A percentile compares a stretch with the other conserved stretches of the same genome.
Evolutionary conservation across 2,113 vertebrate genomes (phyloP).

Genomic region (Microtus oregoni): DNA sequence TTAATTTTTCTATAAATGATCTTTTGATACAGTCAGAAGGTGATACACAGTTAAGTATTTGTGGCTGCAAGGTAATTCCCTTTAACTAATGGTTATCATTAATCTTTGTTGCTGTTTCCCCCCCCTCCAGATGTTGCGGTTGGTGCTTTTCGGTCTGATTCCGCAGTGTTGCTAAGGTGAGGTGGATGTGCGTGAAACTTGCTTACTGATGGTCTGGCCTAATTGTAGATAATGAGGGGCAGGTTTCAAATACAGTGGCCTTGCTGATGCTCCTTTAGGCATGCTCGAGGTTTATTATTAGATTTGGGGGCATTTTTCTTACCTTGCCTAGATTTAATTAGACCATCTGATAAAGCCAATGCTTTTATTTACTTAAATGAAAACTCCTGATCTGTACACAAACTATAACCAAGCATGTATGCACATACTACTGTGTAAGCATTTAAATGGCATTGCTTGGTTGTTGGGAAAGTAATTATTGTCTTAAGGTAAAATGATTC

Average conservation of each 20-base stretch:
- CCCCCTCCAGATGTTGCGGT: constrained; percentile 93
- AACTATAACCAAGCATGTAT: neutral
- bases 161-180: constrained; percentile 95
- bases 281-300: constrained; percentile 55
- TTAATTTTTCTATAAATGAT: constrained; percentile 72
- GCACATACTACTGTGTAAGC: neutral
- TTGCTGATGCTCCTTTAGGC: constrained; percentile 51
- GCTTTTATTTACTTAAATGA: constrained; percentile 24
- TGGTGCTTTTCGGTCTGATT: constrained; percentile 95
- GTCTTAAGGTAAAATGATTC: constrained; percentile 52
- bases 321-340: constrained; percentile 57
- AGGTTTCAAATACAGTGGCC: constrained; percentile 65
- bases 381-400: neutral
- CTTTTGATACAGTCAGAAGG: constrained; percentile 71
- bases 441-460: neutral
- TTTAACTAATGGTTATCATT: constrained; percentile 72
- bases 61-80: constrained; percentile 71
- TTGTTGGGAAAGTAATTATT: neutral
- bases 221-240: constrained; percentile 63
- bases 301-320: neutral
- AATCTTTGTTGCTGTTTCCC: constrained; percentile 61
- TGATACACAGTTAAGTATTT: constrained; percentile 64
- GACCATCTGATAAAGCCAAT: neutral
- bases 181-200: constrained; percentile 59
- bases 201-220: constrained; percentile 53